Conservation (phyloP, 2,888 invertebrate species). For the Tridacna gigas region DNA sequence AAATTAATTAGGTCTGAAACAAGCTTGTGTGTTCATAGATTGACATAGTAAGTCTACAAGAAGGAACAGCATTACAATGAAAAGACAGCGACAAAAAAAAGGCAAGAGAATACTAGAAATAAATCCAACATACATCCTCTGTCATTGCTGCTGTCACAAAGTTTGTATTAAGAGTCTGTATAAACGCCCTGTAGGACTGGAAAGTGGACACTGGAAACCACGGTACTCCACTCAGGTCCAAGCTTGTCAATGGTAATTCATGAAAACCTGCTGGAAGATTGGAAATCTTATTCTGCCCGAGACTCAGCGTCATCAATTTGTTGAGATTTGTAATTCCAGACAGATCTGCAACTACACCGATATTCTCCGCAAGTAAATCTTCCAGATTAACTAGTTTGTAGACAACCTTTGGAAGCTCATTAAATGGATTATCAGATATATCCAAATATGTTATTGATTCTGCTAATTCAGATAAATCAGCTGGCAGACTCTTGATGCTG, state of each 20-base stretch:
- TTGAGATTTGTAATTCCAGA: conserved; percentile 65
- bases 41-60: no score
- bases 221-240: conserved; percentile 77
- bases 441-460: conserved; percentile 66
- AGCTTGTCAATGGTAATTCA: conserved; percentile 61
- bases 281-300: conserved; percentile 65
- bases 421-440: conserved; percentile 75
- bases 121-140: conserved; percentile 39
- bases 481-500: conserved; percentile 61
- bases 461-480: conserved; percentile 54
- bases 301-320: conserved; percentile 64
- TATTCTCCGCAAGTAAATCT: conserved; percentile 72
- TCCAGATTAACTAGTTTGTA: conserved; percentile 61
- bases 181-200: conserved; percentile 55
- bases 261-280: conserved; percentile 66
- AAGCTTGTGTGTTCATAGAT: no score
- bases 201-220: conserved; percentile 68
- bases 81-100: no score
- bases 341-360: conserved; percentile 67
- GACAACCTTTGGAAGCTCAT: conserved; percentile 62
- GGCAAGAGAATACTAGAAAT: no score
- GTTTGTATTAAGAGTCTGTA: conserved; percentile 44
- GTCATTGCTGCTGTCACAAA: conserved; percentile 47
- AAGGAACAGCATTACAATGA: no score
- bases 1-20: no score